Evolutionary conservation across 2,113 vertebrate species (phyloP).

Genomic region (Recurvirostra avosetta): DNA sequence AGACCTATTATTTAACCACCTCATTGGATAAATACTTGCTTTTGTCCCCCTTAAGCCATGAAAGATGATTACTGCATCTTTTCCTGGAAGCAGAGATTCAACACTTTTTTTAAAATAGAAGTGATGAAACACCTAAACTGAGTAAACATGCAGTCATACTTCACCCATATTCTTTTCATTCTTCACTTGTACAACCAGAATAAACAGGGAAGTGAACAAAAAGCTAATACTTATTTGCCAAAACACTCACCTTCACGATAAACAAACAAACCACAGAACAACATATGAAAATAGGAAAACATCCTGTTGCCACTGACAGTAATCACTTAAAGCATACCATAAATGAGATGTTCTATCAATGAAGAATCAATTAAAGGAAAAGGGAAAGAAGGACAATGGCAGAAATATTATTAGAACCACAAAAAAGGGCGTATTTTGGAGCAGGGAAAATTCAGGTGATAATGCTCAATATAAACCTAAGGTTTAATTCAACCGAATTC

Average conservation of each 20-base stretch:
- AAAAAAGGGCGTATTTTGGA: background rate
- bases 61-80: background rate
- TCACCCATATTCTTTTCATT: background rate
- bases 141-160: background rate
- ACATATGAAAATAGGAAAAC: background rate
- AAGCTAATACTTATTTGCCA: background rate
- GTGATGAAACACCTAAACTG: slow-evolving; percentile 1
- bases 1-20: background rate
- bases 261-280: background rate
- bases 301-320: background rate
- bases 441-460: background rate
- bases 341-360: background rate
- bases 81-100: background rate
- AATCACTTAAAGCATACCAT: background rate
- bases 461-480: background rate
- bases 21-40: background rate
- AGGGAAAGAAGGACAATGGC: background rate
- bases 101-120: background rate
- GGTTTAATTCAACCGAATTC: background rate
- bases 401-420: background rate
- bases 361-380: background rate
- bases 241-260: background rate
- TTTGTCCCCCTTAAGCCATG: background rate
- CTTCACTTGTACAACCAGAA: background rate
- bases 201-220: slow-evolving; percentile 30